phyloP scores from a whole-genome alignment of 2,888 invertebrate genomes.

The Lithosia quadra region DNA sequence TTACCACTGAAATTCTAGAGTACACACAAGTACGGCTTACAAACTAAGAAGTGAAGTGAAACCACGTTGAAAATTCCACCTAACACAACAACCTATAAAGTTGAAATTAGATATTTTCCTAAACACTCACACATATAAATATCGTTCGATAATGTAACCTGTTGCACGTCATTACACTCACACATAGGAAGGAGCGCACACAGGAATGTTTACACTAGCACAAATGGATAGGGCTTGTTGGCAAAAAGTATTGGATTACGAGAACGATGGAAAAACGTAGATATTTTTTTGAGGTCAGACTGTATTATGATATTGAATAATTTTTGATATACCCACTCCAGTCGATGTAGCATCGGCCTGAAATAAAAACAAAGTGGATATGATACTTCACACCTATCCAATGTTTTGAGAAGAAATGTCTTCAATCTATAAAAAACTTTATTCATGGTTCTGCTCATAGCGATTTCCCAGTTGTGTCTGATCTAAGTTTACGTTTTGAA shows the following conservation, averaged over 20 bases:
- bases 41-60: neutral
- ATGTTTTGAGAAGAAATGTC: constrained; percentile 1
- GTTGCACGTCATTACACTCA: constrained; percentile 55
- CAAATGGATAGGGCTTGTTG: constrained; percentile 44
- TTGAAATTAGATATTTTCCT: constrained; percentile 26
- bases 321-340: constrained; percentile 28
- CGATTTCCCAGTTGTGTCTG: too few species aligned
- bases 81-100: rapidly evolving
- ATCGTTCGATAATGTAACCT: constrained; percentile 58
- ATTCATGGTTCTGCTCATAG: neutral
- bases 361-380: constrained; percentile 8
- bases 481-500: too few species aligned
- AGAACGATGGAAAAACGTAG: constrained; percentile 38
- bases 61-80: constrained; percentile 20
- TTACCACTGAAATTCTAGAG: neutral
- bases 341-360: neutral
- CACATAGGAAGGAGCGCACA: constrained; percentile 36
- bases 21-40: neutral
- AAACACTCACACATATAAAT: constrained; percentile 45
- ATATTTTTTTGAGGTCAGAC: constrained; percentile 30
- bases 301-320: constrained; percentile 46
- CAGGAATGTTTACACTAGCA: constrained; percentile 36
- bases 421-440: neutral
- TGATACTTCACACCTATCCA: neutral
- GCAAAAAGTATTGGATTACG: constrained; percentile 48